Evolutionary conservation across 2,888 invertebrate genomes (phyloP), one percentile per base, ranked within the genome.

Genomic region (Dynastes tityus): DNA sequence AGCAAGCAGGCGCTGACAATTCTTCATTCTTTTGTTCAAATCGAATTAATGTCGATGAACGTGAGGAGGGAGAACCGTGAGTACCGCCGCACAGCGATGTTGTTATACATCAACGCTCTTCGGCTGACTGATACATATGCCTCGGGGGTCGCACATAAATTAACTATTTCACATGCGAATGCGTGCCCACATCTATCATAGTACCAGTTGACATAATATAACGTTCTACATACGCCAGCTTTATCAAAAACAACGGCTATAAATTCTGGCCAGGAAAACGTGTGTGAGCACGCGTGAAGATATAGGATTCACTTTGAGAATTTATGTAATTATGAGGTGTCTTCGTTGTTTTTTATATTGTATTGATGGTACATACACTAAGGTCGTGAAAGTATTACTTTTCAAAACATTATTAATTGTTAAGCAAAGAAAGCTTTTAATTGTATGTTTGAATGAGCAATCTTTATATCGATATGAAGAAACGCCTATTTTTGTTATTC

Each of bases 141-240:
- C 40, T 76, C 29, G 64, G n/a, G 27, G 79, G 73, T 85, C 85
- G 79, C 85, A 86, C 85, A 85, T 86, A 85, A 85, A 84, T 85
- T 84, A 85, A 82, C 83, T 81, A 81, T 84, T 84, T 84, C 83
- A 82, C 81, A 80, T 83, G 80, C 80, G 81, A 78, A 81, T 78
- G 79, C 82, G 82, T 82, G 80, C 78, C 77, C 80, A 80, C 83
- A 84, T 85, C 85, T 85, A 86, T 85, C 84, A 85, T 84, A 80
- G 79, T 83, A 83, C 81, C 82, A 82, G 83, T 80, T 85, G 86
- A 86, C 86, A 86, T 86, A 86, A 85, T 86, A 85, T 84, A 85
- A 85, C 83, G 86, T 85, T 86, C 84, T 84, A 85, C 85, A 85
- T 86, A 73, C 84, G 83, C 85, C 84, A 83, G 85, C 84, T 85